Conservation (phyloP, 2,113 vertebrate genomes). For the Columba livia region DNA sequence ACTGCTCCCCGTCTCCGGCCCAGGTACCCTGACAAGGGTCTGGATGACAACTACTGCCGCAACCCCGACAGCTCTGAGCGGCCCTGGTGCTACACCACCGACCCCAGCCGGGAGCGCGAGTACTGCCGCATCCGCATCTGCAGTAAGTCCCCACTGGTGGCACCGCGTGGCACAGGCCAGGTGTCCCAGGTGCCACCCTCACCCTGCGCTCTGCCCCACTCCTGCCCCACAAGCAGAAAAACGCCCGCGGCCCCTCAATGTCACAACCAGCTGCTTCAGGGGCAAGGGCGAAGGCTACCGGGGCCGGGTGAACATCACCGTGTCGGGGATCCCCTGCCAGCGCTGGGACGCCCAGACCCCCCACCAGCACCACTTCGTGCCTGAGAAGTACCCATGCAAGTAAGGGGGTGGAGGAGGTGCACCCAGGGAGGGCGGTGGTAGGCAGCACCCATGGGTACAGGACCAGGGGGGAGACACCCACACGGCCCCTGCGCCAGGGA, state of each 20-base stretch:
- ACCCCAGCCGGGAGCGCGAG: slow-evolving; percentile 81
- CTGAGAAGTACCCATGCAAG: slow-evolving; percentile 94
- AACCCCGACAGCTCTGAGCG: slow-evolving; percentile 91
- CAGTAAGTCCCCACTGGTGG: slow-evolving; percentile 70
- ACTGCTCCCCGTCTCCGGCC: background rate
- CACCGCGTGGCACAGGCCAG: accelerated
- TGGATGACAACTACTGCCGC: slow-evolving; percentile 96
- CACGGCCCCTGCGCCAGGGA: slow-evolving; percentile 69
- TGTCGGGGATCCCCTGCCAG: slow-evolving; percentile 90
- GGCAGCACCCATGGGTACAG: background rate
- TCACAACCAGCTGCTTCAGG: slow-evolving; percentile 83
- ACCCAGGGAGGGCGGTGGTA: accelerated
- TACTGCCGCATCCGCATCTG: slow-evolving; percentile 87
- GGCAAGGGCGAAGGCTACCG: slow-evolving; percentile 90
- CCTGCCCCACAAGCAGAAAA: slow-evolving; percentile 61
- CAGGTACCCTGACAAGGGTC: slow-evolving; percentile 91
- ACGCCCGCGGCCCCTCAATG: background rate
- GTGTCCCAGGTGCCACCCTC: background rate
- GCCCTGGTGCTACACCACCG: slow-evolving; percentile 95
- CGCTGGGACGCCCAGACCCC: slow-evolving; percentile 89
- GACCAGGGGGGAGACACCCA: background rate
- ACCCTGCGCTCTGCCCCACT: background rate
- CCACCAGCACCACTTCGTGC: slow-evolving; percentile 87
- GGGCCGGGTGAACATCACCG: slow-evolving; percentile 85
- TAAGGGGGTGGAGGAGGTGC: slow-evolving; percentile 30